phyloP scores from a whole-genome alignment of 2,888 invertebrate genomes.

The Dioctria linearis region DNA sequence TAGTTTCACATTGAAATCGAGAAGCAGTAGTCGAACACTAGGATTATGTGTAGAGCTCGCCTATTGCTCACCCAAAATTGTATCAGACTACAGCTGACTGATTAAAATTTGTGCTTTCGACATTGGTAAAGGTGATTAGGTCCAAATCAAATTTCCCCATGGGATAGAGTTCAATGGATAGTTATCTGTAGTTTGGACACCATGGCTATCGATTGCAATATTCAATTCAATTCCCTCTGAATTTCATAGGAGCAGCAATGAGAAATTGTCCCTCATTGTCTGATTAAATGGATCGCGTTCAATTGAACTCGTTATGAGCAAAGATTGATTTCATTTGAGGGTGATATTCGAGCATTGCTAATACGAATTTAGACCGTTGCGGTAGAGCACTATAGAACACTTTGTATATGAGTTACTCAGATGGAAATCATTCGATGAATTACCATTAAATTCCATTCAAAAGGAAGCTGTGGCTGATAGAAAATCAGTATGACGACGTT shows the following conservation, averaged over 20 bases:
- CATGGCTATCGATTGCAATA: not conserved
- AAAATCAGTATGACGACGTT: too few species aligned
- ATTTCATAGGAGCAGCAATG: not conserved
- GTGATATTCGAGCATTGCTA: not conserved
- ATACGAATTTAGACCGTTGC: not conserved
- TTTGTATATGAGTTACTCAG: too few species aligned
- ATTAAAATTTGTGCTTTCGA: not conserved
- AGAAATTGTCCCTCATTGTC: not conserved
- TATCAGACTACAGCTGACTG: not conserved
- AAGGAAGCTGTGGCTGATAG: not conserved
- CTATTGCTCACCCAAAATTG: not conserved
- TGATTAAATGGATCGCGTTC: slow-evolving; percentile 33
- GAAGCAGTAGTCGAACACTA: too few species aligned
- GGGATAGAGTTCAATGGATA: not conserved
- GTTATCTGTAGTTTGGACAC: not conserved
- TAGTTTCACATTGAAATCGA: too few species aligned
- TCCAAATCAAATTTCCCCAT: not conserved
- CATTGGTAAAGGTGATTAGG: not conserved
- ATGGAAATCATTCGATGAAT: too few species aligned
- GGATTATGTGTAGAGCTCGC: too few species aligned
- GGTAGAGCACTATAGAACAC: not conserved
- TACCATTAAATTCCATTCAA: too few species aligned
- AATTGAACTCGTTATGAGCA: slow-evolving; percentile 23
- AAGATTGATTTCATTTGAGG: slow-evolving; percentile 36
- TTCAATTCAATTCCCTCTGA: not conserved